Conservation (phyloP, 2,113 vertebrate species). For the Melanocharis versteri region DNA sequence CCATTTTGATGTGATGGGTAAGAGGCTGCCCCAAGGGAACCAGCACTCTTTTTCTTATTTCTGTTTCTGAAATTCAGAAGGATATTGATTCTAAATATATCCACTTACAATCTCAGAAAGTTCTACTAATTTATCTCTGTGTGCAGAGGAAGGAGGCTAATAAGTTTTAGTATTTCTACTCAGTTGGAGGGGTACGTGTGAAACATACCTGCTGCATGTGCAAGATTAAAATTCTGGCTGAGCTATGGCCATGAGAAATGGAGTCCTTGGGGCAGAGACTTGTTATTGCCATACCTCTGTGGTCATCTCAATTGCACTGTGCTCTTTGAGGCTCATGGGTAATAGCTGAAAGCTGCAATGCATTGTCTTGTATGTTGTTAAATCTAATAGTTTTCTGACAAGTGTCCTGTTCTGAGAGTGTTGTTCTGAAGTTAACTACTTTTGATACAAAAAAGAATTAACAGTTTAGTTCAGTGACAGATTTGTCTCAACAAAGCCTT, state of each 20-base stretch:
- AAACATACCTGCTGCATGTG: background rate
- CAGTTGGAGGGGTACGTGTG: fast-evolving
- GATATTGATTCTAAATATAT: background rate
- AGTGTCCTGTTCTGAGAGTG: background rate
- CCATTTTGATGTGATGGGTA: background rate
- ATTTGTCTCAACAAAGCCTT: background rate
- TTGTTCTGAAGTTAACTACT: background rate
- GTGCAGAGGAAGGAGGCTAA: background rate
- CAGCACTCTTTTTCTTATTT: background rate
- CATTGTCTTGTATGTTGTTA: background rate
- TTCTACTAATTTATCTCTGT: background rate
- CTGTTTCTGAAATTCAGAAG: background rate
- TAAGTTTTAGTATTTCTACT: background rate
- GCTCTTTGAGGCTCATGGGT: background rate
- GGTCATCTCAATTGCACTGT: background rate
- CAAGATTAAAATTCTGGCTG: background rate
- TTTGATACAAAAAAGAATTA: background rate
- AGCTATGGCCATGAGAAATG: background rate
- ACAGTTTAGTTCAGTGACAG: background rate
- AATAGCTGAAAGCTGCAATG: background rate
- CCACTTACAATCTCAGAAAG: background rate
- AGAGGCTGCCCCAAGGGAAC: background rate
- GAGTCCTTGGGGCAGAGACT: background rate
- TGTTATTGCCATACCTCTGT: background rate
- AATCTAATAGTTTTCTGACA: background rate